These are phyloP conservation scores for Dipus sagitta DNA, from an alignment of 2,797 vertebrate genomes.

Conservation along the genomic window DNA sequence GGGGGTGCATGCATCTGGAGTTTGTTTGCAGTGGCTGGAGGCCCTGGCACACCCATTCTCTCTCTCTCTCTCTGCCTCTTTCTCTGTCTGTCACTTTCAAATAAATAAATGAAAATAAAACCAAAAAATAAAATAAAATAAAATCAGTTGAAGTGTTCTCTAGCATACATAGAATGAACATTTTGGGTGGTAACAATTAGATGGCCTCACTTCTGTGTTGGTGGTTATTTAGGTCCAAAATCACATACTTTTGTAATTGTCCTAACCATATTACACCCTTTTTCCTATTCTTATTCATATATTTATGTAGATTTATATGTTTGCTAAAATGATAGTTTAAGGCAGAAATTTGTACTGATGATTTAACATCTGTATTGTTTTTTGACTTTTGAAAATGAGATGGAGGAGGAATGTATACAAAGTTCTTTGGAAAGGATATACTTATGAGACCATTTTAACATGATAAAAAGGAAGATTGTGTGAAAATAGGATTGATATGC, in stretches of 20 bases:
- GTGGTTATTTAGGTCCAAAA: neutral
- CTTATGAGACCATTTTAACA: neutral
- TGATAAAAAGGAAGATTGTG: neutral
- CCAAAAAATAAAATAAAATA: no score
- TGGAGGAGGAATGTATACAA: neutral
- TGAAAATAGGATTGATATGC: neutral
- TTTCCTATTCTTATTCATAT: constrained; percentile 6
- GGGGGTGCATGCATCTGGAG: no score
- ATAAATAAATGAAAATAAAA: no score
- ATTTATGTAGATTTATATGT: neutral
- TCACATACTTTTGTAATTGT: neutral
- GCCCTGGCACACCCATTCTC: no score
- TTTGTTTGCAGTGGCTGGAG: no score
- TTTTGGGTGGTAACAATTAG: neutral
- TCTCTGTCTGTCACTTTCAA: no score
- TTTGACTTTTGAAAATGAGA: constrained; percentile 5
- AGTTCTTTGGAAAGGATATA: neutral
- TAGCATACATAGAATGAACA: neutral
- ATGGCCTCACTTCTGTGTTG: neutral
- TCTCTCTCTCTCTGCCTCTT: no score
- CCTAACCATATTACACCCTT: neutral
- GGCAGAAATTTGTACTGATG: neutral
- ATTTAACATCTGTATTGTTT: constrained; percentile 24
- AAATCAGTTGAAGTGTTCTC: neutral
- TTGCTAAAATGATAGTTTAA: constrained; percentile 43